Base-by-base conservation (phyloP, 2,797 vertebrate genomes). In the Lepus oiostolus region DNA sequence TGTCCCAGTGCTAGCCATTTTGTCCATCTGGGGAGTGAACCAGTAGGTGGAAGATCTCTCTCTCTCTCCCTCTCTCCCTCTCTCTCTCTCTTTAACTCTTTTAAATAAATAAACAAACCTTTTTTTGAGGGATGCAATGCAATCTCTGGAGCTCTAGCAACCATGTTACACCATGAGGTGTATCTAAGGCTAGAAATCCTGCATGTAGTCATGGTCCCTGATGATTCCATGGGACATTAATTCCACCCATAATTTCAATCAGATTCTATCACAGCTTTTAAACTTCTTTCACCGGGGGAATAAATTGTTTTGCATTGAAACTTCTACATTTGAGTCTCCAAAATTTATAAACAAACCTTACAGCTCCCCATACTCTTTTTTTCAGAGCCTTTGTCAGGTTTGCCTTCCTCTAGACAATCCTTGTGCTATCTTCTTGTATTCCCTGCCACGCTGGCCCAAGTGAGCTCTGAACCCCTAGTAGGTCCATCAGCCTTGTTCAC, bases 321-420 rank as follows among this genome's bases (percentile, higher is more conserved):
- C 60, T 13, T 93, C 50, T 82, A 35, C 9, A 35, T 95, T 79
- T 84, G 58, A 88, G 52, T 75, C 8, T 90, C 63, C 35, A 35
- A 63, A 91, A 62, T 24, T 16, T 76, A 38, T 74, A 89, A 86
- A 14, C 35, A 75, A 86, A 84, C 30, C 14, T 58, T 52, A 28
- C 6, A 81, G 26, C 71, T 81, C 68, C n/a, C 62, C 22, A 63
- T 47, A 22, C 1, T 60, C 8, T 8, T 6, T 92, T 74, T 67
- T n/a, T 65, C 84, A 88, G 81, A 77, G 5, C 2, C 30, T 35
- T 1, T 54, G 52, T 86, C 77, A 71, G 4, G 19, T 58, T 79
- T 30, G 9, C 89, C 26, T 77, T 75, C 38, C 9, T 70, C 32
- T 13, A 6, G 38, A 62, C 12, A 35, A 30, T 38, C 35, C 35